These are phyloP conservation scores for Helogale parvula DNA, from an alignment of 2,113 vertebrate species.

Conservation along the genomic window DNA sequence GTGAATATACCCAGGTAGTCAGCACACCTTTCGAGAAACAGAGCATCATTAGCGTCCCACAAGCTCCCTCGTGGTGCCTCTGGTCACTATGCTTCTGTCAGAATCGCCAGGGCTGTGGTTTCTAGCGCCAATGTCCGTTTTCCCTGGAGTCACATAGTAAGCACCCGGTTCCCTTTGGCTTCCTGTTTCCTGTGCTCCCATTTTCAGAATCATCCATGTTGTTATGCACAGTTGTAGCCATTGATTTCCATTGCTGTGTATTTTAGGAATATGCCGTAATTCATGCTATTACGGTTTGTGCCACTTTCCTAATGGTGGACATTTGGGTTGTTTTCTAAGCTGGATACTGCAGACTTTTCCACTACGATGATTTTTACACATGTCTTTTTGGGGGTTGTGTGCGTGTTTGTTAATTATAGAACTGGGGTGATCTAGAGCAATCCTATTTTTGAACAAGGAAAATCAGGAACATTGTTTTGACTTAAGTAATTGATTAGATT, in stretches of 20 bases:
- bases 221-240: not conserved
- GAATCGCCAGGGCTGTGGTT: not conserved
- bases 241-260: not conserved
- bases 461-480: not conserved
- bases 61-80: not conserved
- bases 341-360: not conserved
- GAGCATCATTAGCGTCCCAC: not conserved
- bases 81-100: not conserved
- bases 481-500: slow-evolving; percentile 35
- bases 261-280: not conserved
- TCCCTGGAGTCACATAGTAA: not conserved
- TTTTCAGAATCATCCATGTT: not conserved
- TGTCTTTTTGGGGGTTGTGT: not conserved
- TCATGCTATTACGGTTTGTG: too few species aligned
- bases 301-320: not conserved
- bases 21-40: not conserved
- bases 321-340: not conserved
- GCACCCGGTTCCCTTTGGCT: not conserved
- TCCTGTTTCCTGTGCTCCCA: not conserved
- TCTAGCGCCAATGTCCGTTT: not conserved
- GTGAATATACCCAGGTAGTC: not conserved
- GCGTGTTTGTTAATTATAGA: slow-evolving; percentile 7
- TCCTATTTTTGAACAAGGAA: not conserved
- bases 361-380: not conserved
- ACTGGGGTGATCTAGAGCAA: not conserved